Conservation (phyloP, 1,140 invertebrate genomes). For the Achatina immaculata region DNA sequence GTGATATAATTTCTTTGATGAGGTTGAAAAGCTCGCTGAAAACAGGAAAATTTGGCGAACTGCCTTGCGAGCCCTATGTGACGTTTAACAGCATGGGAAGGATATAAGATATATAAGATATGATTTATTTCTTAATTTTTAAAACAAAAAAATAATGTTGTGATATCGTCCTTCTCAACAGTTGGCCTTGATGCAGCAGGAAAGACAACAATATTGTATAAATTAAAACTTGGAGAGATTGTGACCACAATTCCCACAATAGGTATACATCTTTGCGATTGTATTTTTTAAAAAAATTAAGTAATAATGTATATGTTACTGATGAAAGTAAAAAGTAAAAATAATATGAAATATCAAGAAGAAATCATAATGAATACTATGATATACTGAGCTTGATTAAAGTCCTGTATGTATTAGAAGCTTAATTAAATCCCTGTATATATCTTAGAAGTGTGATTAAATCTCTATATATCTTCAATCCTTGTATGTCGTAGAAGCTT, state of each 20-base stretch:
- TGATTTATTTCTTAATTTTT: background rate
- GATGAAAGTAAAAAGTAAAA: background rate
- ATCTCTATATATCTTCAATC: too few relatives aligned
- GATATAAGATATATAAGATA: too few relatives aligned
- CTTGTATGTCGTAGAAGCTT: too few relatives aligned
- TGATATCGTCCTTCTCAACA: slow-evolving; percentile 45
- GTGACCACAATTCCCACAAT: slow-evolving; percentile 99
- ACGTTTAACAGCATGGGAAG: too few relatives aligned
- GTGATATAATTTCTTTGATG: background rate
- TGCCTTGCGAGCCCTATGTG: too few relatives aligned
- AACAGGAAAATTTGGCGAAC: too few relatives aligned
- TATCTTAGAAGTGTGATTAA: too few relatives aligned
- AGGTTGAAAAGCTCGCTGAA: too few relatives aligned
- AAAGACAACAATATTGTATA: slow-evolving; percentile 99
- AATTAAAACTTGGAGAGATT: slow-evolving; percentile 99
- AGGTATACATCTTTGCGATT: slow-evolving; percentile 75
- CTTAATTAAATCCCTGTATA: too few relatives aligned
- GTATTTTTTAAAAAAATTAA: background rate
- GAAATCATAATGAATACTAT: background rate
- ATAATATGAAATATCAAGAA: background rate
- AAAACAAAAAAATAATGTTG: background rate
- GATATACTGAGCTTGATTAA: background rate
- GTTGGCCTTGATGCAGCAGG: slow-evolving; percentile 97
- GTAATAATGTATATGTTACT: background rate
- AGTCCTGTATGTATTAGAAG: too few relatives aligned